Evolutionary conservation across 2,113 vertebrate genomes (phyloP).

Genomic region (Pterophyllum scalare): DNA sequence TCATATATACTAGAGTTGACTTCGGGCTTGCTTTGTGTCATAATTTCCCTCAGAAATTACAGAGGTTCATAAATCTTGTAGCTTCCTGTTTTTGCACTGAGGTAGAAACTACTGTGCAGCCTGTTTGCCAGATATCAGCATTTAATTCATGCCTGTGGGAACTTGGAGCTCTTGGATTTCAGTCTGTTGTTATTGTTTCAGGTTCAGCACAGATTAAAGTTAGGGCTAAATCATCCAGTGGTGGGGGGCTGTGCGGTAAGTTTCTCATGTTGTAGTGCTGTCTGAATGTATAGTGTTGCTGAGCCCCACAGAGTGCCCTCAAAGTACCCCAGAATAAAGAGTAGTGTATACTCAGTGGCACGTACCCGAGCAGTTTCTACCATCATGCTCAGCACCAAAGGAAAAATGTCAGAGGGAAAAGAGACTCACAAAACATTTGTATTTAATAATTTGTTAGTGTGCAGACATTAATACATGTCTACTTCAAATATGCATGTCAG

Average conservation of each 20-base stretch:
- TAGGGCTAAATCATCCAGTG: not conserved
- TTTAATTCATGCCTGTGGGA: not conserved
- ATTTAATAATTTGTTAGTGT: too few species aligned
- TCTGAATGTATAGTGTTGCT: not conserved
- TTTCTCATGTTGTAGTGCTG: accelerated
- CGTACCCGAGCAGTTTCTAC: too few species aligned
- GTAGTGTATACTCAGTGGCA: not conserved
- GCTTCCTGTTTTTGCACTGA: not conserved
- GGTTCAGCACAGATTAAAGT: not conserved
- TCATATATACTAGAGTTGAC: not conserved
- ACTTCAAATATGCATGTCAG: too few species aligned
- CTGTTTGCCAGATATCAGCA: too few species aligned
- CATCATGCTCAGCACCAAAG: not conserved
- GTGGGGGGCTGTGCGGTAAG: not conserved
- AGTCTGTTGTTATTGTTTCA: not conserved
- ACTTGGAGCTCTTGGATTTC: not conserved
- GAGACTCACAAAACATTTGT: not conserved
- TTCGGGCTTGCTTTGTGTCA: not conserved
- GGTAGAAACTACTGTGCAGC: accelerated
- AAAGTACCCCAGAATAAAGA: not conserved
- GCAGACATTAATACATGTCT: not conserved
- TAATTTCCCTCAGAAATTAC: not conserved
- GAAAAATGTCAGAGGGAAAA: not conserved
- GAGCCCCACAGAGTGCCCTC: not conserved
- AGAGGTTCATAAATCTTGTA: not conserved